Evolutionary conservation across 2,113 vertebrate species (phyloP).

Genomic region (Eptesicus fuscus): DNA sequence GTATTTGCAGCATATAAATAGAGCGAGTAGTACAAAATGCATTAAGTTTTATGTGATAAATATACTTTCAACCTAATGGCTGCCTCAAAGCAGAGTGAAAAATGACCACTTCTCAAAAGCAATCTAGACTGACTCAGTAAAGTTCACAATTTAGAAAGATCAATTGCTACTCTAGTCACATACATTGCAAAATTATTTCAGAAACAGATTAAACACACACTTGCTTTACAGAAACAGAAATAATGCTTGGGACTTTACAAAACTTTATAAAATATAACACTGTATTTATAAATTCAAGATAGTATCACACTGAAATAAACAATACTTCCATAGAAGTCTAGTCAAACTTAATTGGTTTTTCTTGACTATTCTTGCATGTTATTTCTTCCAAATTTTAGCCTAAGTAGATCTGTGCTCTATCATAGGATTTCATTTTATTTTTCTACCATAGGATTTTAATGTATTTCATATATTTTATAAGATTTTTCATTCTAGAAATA

Average conservation of each 20-base stretch:
- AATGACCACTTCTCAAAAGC: conserved; percentile 68
- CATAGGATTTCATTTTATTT: conserved; percentile 62
- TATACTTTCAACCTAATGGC: conserved; percentile 70
- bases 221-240: conserved; percentile 82
- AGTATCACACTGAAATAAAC: conserved; percentile 66
- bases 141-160: conserved; percentile 68
- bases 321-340: conserved; percentile 38
- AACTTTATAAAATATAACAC: conserved; percentile 69
- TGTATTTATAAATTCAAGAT: conserved; percentile 64
- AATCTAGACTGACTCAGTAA: conserved; percentile 64
- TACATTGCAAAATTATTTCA: conserved; percentile 73
- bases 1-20: conserved; percentile 65
- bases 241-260: conserved; percentile 64
- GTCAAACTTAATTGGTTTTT: conserved; percentile 63
- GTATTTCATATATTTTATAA: conserved; percentile 48
- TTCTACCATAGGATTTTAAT: conserved; percentile 62
- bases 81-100: conserved; percentile 77
- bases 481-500: conserved; percentile 62
- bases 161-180: conserved; percentile 68
- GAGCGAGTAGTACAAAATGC: conserved; percentile 77
- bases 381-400: conserved; percentile 73
- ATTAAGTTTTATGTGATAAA: conserved; percentile 82
- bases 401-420: conserved; percentile 57
- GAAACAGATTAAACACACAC: conserved; percentile 62
- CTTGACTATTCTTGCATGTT: conserved; percentile 42